Conservation (phyloP, 1,140 invertebrate genomes). For the Drosophila arizonae region DNA sequence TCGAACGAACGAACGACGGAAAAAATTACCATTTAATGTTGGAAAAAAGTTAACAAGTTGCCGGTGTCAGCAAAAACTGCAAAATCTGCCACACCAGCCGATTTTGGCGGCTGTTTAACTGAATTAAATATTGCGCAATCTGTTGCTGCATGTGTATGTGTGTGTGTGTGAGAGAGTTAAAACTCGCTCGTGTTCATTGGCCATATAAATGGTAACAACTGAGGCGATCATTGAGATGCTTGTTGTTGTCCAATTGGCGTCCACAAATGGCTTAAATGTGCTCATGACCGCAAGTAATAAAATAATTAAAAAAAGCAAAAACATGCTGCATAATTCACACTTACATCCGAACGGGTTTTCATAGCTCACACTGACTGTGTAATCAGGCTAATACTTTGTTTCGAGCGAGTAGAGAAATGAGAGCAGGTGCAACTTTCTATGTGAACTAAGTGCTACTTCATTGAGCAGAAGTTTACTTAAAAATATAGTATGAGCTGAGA, state of each 20-base stretch:
- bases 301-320: conserved; percentile 66
- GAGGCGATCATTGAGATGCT: conserved; percentile 43
- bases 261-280: conserved; percentile 77
- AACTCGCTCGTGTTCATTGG: conserved; percentile 73
- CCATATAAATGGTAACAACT: conserved; percentile 80
- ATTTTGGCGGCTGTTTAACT: conserved; percentile 75
- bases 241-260: conserved; percentile 66
- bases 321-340: conserved; percentile 75
- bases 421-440: conserved; percentile 13
- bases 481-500: no score
- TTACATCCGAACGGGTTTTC: conserved; percentile 45
- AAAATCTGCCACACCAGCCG: conserved; percentile 67
- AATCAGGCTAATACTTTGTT: conserved; percentile 40
- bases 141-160: conserved; percentile 5
- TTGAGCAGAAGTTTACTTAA: no score
- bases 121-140: conserved; percentile 79
- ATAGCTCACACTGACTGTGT: conserved; percentile 9
- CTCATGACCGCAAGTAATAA: conserved; percentile 81
- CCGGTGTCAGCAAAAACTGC: conserved; percentile 43
- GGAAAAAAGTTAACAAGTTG: conserved; percentile 73
- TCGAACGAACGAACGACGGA: conserved; percentile 41
- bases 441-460: not conserved
- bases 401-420: not conserved
- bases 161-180: conserved; percentile 22
- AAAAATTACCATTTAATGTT: conserved; percentile 71